Conservation (phyloP, 2,797 vertebrate species). For the Ctenopoma kingsleyae region DNA sequence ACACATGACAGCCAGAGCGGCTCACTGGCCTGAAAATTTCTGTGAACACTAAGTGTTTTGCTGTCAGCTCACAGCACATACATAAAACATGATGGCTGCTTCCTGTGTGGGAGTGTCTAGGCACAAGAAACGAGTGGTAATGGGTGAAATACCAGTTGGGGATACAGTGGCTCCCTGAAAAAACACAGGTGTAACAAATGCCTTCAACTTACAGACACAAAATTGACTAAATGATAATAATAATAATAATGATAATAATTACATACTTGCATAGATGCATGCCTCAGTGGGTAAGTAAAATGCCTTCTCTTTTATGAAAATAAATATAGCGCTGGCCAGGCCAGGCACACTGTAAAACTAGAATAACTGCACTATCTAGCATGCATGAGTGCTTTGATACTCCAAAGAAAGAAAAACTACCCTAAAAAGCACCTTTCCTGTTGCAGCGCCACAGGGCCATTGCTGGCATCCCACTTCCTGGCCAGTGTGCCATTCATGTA, state of each 20-base stretch:
- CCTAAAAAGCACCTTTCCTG: conserved; percentile 71
- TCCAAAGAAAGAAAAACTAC: conserved; percentile 41
- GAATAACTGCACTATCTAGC: conserved; percentile 29
- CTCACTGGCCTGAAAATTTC: conserved; percentile 80
- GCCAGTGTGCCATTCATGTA: conserved; percentile 60
- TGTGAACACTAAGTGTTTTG: conserved; percentile 71
- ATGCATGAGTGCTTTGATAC: conserved; percentile 58
- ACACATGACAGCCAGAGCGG: conserved; percentile 59
- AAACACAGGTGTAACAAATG: conserved; percentile 23
- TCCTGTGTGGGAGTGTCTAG: conserved; percentile 26
- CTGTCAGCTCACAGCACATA: conserved; percentile 79
- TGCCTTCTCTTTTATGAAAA: too few species aligned
- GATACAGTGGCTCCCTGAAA: conserved; percentile 34
- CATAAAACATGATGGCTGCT: conserved; percentile 63
- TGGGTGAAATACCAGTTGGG: conserved; percentile 39
- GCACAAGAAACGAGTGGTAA: conserved; percentile 27
- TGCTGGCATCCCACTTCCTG: conserved; percentile 48
- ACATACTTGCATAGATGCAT: not conserved
- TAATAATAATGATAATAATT: too few species aligned
- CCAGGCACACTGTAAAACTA: not conserved
- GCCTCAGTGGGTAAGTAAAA: too few species aligned
- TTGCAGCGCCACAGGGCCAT: conserved; percentile 47
- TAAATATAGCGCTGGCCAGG: not conserved
- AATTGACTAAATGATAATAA: too few species aligned
- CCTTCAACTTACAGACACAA: conserved; percentile 1